Base-by-base conservation (phyloP, 1,140 invertebrate genomes). In the Aporrectodea caliginosa region DNA sequence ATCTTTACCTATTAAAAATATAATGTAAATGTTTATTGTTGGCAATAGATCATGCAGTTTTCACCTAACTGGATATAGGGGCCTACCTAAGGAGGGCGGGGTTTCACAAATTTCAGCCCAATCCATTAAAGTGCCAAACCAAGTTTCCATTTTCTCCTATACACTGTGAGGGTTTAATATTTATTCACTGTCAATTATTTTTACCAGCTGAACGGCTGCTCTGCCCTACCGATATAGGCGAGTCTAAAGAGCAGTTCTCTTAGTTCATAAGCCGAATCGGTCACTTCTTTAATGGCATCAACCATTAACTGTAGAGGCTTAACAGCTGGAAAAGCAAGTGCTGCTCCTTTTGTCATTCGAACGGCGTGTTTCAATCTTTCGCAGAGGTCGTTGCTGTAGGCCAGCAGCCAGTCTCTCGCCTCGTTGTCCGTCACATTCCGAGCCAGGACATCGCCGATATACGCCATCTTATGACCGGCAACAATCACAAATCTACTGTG, bases 401-500 rank as follows among this genome's bases (percentile, higher is more conserved):
- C 91, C 30, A 94, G 88, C 2, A 95, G 91, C 83, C 92, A 91
- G 30, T 91, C 91, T 85, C 92, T 92, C 1, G 95, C 88, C 73
- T 76, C 91, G 71, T 91, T 90, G 82, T 93, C 86, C 90, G 88
- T 94, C 93, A 84, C 93, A 91, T 87, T 87, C 79, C 85, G 88
- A 93, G 93, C 35, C 27, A 98, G 93, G 2, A 94, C 95, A 88
- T 98, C 95, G 14, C 95, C 95, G 80, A 97, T 96, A 84, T 94
- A 93, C 6, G 97, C 94, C 83, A 98, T 90, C 86, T 95, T 93
- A 85, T 97, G 95, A 31, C 95, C 95, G 84, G 93, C 94, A 2
- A 98, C 89, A 27, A 98, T 93, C 1, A 98, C 94, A 87, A 95
- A 96, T 88, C 97, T 97, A 16, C 94, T 94, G 86, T 97, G 94